Conservation (phyloP, 2,113 vertebrate species). For the Trinectes maculatus region DNA sequence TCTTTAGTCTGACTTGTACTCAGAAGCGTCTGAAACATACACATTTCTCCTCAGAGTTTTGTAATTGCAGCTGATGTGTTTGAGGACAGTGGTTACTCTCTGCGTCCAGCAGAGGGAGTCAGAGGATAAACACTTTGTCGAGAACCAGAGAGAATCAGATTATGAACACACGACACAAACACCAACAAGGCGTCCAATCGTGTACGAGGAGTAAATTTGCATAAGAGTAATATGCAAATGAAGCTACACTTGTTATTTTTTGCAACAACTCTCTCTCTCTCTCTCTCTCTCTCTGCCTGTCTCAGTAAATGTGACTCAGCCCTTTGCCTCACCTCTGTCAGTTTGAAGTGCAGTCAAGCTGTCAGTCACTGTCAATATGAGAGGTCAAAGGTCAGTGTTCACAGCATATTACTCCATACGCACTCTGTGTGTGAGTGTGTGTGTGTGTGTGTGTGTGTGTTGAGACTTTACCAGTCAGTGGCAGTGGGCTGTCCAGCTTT, state of each 20-base stretch:
- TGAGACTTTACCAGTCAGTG: too few species aligned
- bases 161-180: conserved; percentile 9
- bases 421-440: conserved; percentile 1
- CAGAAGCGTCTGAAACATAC: not conserved
- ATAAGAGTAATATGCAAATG: conserved; percentile 66
- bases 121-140: conserved; percentile 36
- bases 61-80: not conserved
- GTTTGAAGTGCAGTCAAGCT: conserved; percentile 9
- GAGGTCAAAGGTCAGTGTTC: not conserved
- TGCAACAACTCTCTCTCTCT: conserved; percentile 21
- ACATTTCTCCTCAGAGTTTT: not conserved
- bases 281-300: conserved; percentile 20
- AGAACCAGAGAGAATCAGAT: conserved; percentile 56
- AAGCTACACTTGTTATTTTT: conserved; percentile 57
- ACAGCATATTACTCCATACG: too few species aligned
- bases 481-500: too few species aligned
- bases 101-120: conserved; percentile 49
- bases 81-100: conserved; percentile 8
- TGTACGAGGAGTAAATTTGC: conserved; percentile 38
- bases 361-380: conserved; percentile 21
- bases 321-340: conserved; percentile 19
- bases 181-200: conserved; percentile 45
- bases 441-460: conserved; percentile 3
- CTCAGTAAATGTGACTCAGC: conserved; percentile 35
- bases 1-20: not conserved